phyloP scores from a whole-genome alignment of 2,797 vertebrate species.

The Cossypha niveicapilla region DNA sequence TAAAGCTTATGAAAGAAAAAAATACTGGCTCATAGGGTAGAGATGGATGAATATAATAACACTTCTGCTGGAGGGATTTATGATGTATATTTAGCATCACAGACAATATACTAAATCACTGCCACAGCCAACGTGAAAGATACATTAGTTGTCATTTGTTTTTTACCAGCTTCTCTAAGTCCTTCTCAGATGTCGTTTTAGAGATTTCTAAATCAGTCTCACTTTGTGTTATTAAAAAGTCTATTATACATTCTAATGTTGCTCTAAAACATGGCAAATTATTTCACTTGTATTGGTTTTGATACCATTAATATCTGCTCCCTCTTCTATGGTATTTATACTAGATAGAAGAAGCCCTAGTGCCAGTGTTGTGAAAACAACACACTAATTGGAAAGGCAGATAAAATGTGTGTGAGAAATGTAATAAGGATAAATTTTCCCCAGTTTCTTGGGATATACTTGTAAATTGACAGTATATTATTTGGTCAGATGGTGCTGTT shows the following conservation, averaged over 20 bases:
- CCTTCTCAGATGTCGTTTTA: constrained; percentile 65
- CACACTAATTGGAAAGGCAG: neutral
- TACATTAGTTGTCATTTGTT: constrained; percentile 71
- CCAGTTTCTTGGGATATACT: neutral
- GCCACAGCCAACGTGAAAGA: constrained; percentile 70
- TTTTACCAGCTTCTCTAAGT: constrained; percentile 62
- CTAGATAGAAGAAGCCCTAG: neutral
- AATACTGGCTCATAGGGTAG: constrained; percentile 47
- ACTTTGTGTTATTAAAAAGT: constrained; percentile 67
- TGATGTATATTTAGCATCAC: constrained; percentile 75
- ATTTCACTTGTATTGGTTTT: constrained; percentile 2
- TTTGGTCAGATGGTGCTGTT: neutral
- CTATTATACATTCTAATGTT: constrained; percentile 59
- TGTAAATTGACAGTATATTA: neutral
- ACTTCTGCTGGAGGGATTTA: constrained; percentile 75
- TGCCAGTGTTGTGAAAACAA: neutral
- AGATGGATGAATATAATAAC: constrained; percentile 78
- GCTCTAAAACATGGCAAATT: constrained; percentile 23
- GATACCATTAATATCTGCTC: neutral
- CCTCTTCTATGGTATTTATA: neutral
- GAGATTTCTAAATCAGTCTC: constrained; percentile 68
- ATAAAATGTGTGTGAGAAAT: neutral
- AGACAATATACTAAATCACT: constrained; percentile 79
- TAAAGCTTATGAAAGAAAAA: constrained; percentile 63
- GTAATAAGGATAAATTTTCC: neutral